Conservation (phyloP, 1,140 invertebrate species). For the Ectropis grisescens region DNA sequence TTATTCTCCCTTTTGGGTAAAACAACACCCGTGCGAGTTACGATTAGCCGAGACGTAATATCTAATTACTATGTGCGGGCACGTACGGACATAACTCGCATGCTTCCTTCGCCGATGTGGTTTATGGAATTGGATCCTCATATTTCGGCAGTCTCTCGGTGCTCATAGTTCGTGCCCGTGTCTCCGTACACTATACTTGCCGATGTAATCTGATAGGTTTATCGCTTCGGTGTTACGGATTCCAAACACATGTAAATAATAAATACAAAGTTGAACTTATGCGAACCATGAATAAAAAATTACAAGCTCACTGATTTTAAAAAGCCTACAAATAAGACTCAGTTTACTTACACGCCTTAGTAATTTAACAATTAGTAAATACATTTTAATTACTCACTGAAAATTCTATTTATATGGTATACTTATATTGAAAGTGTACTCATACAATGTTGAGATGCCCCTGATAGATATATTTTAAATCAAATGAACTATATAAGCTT, state of each 20-base stretch:
- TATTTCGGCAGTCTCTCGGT: conserved; percentile 60
- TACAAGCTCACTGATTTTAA: too few species aligned
- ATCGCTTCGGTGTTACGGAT: conserved; percentile 11
- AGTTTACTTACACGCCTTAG: too few species aligned
- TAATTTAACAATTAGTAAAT: too few species aligned
- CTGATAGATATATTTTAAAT: too few species aligned
- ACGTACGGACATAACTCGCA: conserved; percentile 63
- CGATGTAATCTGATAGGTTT: conserved; percentile 40
- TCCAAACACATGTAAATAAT: conserved; percentile 1
- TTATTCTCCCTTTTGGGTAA: conserved; percentile 64
- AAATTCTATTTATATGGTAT: too few species aligned
- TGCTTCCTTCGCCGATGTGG: conserved; percentile 58
- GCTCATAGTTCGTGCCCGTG: conserved; percentile 41
- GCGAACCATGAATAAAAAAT: too few species aligned
- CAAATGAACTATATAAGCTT: too few species aligned
- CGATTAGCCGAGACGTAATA: conserved; percentile 63
- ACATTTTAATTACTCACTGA: too few species aligned
- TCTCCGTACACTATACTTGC: conserved; percentile 24
- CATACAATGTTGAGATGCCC: too few species aligned
- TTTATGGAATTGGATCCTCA: conserved; percentile 66
- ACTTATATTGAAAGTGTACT: too few species aligned
- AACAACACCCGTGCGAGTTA: conserved; percentile 64
- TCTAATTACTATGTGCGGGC: conserved; percentile 66
- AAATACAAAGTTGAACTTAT: too few species aligned
- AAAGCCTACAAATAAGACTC: too few species aligned